Percentiles rank a stretch among this genome's conserved stretches.
These are phyloP conservation scores for Promerops cafer DNA, from an alignment of 2,113 vertebrate species.

Conservation along the genomic window DNA sequence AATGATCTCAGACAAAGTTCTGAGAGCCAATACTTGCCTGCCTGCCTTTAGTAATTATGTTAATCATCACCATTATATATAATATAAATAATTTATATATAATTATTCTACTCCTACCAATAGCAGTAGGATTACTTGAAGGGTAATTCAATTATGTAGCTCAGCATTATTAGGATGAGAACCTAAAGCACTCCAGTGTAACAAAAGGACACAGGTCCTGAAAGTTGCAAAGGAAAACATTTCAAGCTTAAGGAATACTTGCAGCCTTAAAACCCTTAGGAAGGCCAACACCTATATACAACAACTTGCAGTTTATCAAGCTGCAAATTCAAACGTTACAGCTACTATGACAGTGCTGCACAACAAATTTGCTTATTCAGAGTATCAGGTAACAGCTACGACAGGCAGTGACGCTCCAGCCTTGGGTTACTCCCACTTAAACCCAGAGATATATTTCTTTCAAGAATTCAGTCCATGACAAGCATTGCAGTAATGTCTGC, in stretches of 20 bases:
- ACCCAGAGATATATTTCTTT: background rate
- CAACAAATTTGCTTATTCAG: slow-evolving; percentile 42
- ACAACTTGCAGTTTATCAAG: background rate
- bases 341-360: background rate
- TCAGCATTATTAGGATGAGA: background rate
- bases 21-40: background rate
- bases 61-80: background rate
- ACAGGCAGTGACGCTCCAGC: background rate
- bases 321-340: background rate
- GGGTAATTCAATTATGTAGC: background rate
- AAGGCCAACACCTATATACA: background rate
- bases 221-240: background rate
- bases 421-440: slow-evolving; percentile 14
- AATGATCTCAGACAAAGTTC: background rate
- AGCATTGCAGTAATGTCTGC: background rate
- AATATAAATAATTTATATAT: background rate
- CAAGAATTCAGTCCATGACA: background rate
- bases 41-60: background rate
- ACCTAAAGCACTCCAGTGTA: background rate
- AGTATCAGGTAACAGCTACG: background rate
- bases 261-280: background rate
- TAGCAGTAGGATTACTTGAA: background rate
- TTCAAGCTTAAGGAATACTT: background rate
- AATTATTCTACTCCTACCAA: background rate
- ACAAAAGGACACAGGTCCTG: background rate